phyloP scores from a whole-genome alignment of 2,888 invertebrate species.

The Nipponacmea schrenckii region DNA sequence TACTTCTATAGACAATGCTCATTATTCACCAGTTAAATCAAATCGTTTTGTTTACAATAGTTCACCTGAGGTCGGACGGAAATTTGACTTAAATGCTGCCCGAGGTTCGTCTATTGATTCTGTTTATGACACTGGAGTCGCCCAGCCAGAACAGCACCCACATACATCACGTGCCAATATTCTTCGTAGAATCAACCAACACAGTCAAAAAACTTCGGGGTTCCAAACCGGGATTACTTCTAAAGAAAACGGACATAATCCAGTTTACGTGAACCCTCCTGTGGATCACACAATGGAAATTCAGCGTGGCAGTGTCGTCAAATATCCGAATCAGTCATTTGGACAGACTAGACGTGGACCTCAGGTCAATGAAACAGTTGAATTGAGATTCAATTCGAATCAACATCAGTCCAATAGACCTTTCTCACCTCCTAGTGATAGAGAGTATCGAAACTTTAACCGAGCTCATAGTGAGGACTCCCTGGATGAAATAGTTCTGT shows the following conservation, averaged over 20 bases:
- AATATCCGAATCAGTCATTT: constrained; percentile 5
- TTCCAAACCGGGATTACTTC: neutral
- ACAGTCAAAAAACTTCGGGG: neutral
- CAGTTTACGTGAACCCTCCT: constrained; percentile 22
- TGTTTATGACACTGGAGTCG: constrained; percentile 23
- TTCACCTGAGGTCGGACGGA: constrained; percentile 29
- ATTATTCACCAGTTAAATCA: neutral
- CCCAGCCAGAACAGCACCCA: constrained; percentile 12
- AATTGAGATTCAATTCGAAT: constrained; percentile 28
- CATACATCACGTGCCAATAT: constrained; percentile 9
- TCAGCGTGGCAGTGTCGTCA: constrained; percentile 19
- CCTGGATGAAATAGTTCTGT: constrained; percentile 58
- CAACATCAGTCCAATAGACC: constrained; percentile 22
- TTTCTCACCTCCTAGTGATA: constrained; percentile 21
- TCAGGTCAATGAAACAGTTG: constrained; percentile 33
- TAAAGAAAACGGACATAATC: constrained; percentile 1
- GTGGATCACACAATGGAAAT: constrained; percentile 24
- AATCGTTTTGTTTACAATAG: constrained; percentile 25
- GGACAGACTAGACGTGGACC: constrained; percentile 7
- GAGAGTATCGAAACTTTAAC: constrained; percentile 9
- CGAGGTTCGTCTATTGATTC: constrained; percentile 33
- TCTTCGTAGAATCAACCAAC: neutral
- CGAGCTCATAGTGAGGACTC: constrained; percentile 53
- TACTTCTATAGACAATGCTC: neutral
- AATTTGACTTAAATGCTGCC: constrained; percentile 22